Evolutionary conservation across 1,140 invertebrate species (phyloP).

Genomic region (Camponotus floridanus): DNA sequence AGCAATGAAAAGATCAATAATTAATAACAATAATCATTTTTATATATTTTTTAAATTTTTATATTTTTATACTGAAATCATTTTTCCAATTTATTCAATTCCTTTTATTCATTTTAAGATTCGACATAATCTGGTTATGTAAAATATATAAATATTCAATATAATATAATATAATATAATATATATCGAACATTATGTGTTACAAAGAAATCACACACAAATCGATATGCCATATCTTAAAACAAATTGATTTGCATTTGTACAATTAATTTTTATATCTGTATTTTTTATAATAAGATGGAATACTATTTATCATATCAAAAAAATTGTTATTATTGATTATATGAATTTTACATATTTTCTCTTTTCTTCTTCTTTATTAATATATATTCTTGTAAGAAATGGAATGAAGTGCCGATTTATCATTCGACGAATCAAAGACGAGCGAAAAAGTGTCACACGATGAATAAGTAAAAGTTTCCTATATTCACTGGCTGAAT

Average conservation of each 20-base stretch:
- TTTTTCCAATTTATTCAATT: not conserved
- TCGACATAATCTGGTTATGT: too few relatives aligned
- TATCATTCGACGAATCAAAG: slow-evolving; percentile 11
- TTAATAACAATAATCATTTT: not conserved
- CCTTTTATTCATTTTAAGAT: too few relatives aligned
- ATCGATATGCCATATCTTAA: not conserved
- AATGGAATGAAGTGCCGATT: slow-evolving; percentile 10
- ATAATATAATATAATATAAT: too few relatives aligned
- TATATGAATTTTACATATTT: not conserved
- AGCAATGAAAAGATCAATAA: not conserved
- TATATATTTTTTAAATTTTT: not conserved
- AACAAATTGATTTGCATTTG: slow-evolving; percentile 6
- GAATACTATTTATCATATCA: too few relatives aligned
- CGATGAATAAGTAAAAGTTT: slow-evolving; percentile 47
- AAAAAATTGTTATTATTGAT: not conserved
- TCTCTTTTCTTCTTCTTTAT: not conserved
- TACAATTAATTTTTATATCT: not conserved
- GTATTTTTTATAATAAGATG: not conserved
- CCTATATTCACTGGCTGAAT: slow-evolving; percentile 45
- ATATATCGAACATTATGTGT: not conserved
- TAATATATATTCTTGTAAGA: too few relatives aligned
- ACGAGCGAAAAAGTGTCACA: slow-evolving; percentile 15
- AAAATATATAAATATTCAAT: not conserved
- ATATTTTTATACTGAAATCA: not conserved
- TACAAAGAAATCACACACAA: not conserved